Percentiles rank a stretch among this genome's conserved stretches.
Evolutionary conservation across 1,140 invertebrate species (phyloP).

Genomic region (Anastatus disparis): DNA sequence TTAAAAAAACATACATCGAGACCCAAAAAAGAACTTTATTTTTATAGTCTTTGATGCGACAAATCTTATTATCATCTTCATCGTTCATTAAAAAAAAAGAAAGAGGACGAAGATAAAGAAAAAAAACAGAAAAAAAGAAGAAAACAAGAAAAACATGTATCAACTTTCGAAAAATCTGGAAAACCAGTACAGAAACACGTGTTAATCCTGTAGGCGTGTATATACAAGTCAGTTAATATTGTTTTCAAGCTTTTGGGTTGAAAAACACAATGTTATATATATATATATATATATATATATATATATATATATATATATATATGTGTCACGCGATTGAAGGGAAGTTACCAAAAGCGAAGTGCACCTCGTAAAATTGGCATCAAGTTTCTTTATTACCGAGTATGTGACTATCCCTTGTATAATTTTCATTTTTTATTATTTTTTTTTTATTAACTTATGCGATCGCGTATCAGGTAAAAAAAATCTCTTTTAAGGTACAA

Average conservation of each 20-base stretch:
- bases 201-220: slow-evolving; percentile 8
- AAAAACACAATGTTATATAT: too few species aligned
- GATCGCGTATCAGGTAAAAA: background rate
- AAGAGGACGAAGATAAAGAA: background rate
- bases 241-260: background rate
- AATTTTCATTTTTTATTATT: too few species aligned
- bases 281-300: too few species aligned
- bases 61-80: background rate
- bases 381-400: slow-evolving; percentile 6
- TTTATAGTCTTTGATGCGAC: slow-evolving; percentile 2
- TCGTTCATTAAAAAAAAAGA: background rate
- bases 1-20: background rate
- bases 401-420: too few species aligned
- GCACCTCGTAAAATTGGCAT: slow-evolving; percentile 21
- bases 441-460: slow-evolving; percentile 10
- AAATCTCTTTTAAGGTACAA: too few species aligned
- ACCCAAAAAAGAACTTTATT: slow-evolving; percentile 1
- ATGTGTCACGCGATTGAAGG: background rate
- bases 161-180: slow-evolving; percentile 38
- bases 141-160: slow-evolving; percentile 45
- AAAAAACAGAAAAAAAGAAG: background rate
- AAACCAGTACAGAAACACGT: slow-evolving; percentile 47
- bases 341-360: too few species aligned
- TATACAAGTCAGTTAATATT: too few species aligned
- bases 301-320: too few species aligned